Evolutionary conservation across 1,140 invertebrate species (phyloP).

Genomic region (Temnothorax longispinosus): DNA sequence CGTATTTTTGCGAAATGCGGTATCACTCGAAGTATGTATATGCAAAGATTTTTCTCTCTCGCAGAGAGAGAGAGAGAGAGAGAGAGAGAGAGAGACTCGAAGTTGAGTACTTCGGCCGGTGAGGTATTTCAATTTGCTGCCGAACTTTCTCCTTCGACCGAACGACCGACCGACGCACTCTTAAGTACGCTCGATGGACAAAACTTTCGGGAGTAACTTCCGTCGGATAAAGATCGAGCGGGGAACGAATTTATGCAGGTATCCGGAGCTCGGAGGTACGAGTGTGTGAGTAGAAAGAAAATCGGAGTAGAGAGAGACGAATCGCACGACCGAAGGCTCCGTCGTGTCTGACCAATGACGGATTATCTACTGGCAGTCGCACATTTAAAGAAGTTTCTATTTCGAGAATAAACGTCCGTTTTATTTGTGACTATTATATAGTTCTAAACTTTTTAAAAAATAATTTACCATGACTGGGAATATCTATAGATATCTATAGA

Average conservation of each 20-base stretch:
- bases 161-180: conserved; percentile 5
- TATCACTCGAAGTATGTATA: background rate
- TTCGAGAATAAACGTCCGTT: background rate
- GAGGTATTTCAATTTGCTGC: conserved; percentile 45
- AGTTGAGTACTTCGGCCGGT: conserved; percentile 24
- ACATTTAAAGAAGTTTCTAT: background rate
- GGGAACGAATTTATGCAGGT: conserved; percentile 60
- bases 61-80: conserved; percentile 43
- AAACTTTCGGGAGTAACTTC: conserved; percentile 63
- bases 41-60: background rate
- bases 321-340: conserved; percentile 32
- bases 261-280: conserved; percentile 23
- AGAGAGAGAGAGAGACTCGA: conserved; percentile 31
- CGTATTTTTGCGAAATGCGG: background rate
- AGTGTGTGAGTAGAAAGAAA: conserved; percentile 55
- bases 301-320: conserved; percentile 17
- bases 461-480: background rate
- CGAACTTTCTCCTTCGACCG: conserved; percentile 38
- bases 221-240: conserved; percentile 64
- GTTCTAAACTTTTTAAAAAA: background rate
- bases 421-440: background rate
- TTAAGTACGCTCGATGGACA: conserved; percentile 27
- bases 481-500: too few species aligned
- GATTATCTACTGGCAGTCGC: background rate
- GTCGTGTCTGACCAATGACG: background rate